Conservation (phyloP, 92 coral and sea anemone species). For the Porites evermanni region DNA sequence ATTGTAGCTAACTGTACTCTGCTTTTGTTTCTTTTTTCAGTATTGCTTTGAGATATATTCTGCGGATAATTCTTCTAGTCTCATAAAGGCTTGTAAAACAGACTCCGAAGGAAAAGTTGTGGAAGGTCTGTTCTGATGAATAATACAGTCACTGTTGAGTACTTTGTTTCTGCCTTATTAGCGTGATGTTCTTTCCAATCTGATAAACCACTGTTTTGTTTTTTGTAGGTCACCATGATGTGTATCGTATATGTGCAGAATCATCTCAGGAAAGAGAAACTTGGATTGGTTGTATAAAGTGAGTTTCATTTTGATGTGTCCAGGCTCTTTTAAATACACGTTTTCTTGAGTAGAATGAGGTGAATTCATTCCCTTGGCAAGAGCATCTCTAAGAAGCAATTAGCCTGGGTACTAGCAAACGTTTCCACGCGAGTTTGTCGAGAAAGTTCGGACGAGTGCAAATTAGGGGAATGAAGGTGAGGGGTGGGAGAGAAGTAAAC, state of each 20-base stretch:
- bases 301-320: constrained; percentile 25
- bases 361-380: no score
- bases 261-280: constrained; percentile 92
- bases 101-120: constrained; percentile 99
- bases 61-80: constrained; percentile 85
- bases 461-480: no score
- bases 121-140: constrained; percentile 70
- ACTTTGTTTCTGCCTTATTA: not conserved
- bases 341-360: not conserved
- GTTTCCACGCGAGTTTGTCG: no score
- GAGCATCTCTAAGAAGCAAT: no score
- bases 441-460: no score
- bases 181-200: not conserved
- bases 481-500: no score
- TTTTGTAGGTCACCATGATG: constrained; percentile 91
- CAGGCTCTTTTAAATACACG: not conserved
- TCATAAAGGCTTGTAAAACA: constrained; percentile 98
- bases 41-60: constrained; percentile 96
- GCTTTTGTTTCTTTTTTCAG: constrained; percentile 49
- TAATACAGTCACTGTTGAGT: not conserved
- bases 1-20: not conserved
- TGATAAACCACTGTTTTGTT: not conserved
- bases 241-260: constrained; percentile 91
- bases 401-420: no score
- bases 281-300: constrained; percentile 97